Evolutionary conservation across 2,113 vertebrate genomes (phyloP), one percentile per base, ranked within the genome.

Genomic region (Bufo bufo): DNA sequence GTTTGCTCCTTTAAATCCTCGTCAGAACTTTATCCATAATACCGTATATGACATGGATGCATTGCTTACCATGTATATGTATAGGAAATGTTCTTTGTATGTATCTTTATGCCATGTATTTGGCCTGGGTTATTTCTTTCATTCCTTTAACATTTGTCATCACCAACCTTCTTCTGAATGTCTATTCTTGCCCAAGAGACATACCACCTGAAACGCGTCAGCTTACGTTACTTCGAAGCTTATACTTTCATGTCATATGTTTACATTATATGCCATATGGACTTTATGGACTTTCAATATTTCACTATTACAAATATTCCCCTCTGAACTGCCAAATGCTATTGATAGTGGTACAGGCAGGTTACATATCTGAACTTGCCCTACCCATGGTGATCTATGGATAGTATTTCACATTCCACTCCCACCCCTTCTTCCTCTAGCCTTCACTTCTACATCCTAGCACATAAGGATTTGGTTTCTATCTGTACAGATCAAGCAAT

Each of bases 401-500:
- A 17, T 87, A 72, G 54, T 69, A 87, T 87, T 87, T 82, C 86
- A 87, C 63, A 81, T 81, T 54, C 77, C 45, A 17, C 59, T 45
- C 47, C 56, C 23, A n/a, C 33, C 45, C 71, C 77, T 54, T 2
- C 61, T 85, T 43, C 54, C 74, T 63, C 20, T 66, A 8, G 54
- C 54, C 65, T 49, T 82, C 52, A 87, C 54, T 87, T 59, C 77
- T 47, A 9, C 54, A 49, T 87, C 50, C 85, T 13, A 58, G 65
- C 49, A 45, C 85, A 87, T n/a, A 66, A 80, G 85, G 77, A 66
- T 87, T 81, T 71, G 65, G 86, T 87, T 87, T 87, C 86, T 82
- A 81, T 87, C 86, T 74, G 86, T 49, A 74, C 52, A 81, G 77
- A 87, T 87, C 86, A 82, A 87, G 82, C 86, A 87, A 87, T 87